Conservation (phyloP, 2,797 vertebrate species). For the Aythya fuligula region DNA sequence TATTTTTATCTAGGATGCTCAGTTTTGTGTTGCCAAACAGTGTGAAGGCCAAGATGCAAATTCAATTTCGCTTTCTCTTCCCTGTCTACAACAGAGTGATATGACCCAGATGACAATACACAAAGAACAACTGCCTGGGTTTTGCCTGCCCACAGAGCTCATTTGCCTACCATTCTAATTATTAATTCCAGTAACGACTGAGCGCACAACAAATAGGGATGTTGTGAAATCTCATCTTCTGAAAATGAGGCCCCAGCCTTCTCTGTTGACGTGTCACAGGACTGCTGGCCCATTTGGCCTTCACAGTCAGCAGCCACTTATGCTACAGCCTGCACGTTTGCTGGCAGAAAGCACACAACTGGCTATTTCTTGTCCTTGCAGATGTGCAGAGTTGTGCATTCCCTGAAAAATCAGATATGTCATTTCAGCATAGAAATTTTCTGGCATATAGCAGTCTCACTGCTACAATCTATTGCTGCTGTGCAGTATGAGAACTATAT, state of each 20-base stretch:
- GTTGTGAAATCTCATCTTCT: conserved; percentile 17
- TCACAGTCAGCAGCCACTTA: neutral
- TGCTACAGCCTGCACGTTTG: accelerated
- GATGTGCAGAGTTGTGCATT: neutral
- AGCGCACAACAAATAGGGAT: neutral
- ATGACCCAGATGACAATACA: neutral
- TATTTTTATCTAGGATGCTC: neutral
- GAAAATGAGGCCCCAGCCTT: neutral
- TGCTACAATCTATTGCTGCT: neutral
- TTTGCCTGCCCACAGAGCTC: neutral
- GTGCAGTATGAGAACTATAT: neutral
- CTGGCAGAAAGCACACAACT: neutral
- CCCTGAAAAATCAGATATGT: neutral
- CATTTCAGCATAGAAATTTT: neutral
- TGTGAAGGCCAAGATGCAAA: neutral
- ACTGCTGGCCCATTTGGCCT: neutral
- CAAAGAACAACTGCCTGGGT: neutral
- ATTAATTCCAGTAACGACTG: neutral
- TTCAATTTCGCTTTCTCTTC: neutral
- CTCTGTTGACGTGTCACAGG: neutral
- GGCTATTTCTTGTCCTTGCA: neutral
- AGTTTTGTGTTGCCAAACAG: neutral
- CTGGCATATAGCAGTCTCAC: neutral
- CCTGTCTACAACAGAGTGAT: neutral
- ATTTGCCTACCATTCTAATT: neutral